Conservation (phyloP, 2,113 vertebrate species). For the Hirundichthys speculiger region DNA sequence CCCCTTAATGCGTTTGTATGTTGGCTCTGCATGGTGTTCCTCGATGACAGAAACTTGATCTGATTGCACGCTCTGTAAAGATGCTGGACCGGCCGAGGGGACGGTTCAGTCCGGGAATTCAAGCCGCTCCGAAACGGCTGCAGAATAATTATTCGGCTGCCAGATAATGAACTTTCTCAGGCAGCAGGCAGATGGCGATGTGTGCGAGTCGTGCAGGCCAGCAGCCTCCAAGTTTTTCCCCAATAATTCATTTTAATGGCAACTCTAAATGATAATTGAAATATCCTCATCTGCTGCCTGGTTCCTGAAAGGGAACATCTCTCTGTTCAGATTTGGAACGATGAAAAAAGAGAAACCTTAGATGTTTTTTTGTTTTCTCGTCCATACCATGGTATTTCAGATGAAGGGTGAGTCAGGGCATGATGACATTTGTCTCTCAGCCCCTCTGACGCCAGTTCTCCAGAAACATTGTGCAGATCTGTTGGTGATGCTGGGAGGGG, state of each 20-base stretch:
- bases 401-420: slow-evolving; percentile 1
- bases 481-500: not conserved
- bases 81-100: not conserved
- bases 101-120: not conserved
- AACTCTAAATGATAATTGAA: slow-evolving; percentile 33
- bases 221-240: slow-evolving; percentile 44
- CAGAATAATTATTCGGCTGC: slow-evolving; percentile 51
- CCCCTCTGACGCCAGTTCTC: not conserved
- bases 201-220: slow-evolving; percentile 57
- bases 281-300: slow-evolving; percentile 7
- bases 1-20: not conserved
- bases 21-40: slow-evolving; percentile 3
- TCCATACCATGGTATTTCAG: slow-evolving; percentile 4
- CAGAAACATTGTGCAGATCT: not conserved
- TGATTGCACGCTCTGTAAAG: not conserved
- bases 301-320: not conserved
- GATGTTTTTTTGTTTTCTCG: too few relatives aligned
- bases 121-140: slow-evolving; percentile 22
- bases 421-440: slow-evolving; percentile 26
- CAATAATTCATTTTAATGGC: slow-evolving; percentile 47
- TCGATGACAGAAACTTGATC: slow-evolving; percentile 2
- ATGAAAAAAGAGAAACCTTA: too few relatives aligned
- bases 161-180: slow-evolving; percentile 45
- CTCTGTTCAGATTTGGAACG: too few relatives aligned
- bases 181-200: slow-evolving; percentile 79